Evolutionary conservation across 2,888 invertebrate species (phyloP).

Genomic region (Galerucella calmariensis): DNA sequence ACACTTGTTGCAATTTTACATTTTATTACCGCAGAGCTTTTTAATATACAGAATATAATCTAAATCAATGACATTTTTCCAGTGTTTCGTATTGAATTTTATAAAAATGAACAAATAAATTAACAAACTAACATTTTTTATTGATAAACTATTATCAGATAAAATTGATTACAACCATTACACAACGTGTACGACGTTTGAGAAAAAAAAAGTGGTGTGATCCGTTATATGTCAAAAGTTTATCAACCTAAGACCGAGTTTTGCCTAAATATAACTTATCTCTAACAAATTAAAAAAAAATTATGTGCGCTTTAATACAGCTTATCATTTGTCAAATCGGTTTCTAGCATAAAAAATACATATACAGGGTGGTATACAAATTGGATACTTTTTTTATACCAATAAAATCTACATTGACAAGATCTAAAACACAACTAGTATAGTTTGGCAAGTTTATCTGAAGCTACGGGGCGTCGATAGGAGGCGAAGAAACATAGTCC

Average conservation of each 20-base stretch:
- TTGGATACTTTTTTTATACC: too few relatives aligned
- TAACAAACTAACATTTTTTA: neutral
- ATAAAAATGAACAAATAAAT: neutral
- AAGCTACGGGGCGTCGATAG: too few relatives aligned
- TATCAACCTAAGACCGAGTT: slow-evolving; percentile 21
- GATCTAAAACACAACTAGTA: too few relatives aligned
- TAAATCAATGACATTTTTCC: neutral
- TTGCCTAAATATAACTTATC: slow-evolving; percentile 19
- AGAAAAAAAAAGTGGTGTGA: slow-evolving; percentile 30
- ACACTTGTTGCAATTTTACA: neutral
- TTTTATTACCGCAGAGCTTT: neutral
- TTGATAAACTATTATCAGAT: slow-evolving; percentile 19
- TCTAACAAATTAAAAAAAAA: neutral
- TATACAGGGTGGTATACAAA: too few relatives aligned
- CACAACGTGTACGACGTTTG: neutral
- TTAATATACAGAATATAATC: neutral
- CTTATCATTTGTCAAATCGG: neutral
- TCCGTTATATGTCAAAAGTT: slow-evolving; percentile 34
- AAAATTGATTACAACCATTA: slow-evolving; percentile 6
- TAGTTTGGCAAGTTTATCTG: too few relatives aligned
- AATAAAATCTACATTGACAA: too few relatives aligned
- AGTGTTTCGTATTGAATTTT: neutral
- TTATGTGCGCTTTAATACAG: neutral
- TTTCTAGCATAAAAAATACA: neutral
- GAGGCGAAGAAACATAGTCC: too few relatives aligned